A percentile compares a stretch with the other conserved stretches of the same genome.
Evolutionary conservation across 30 jellyfish, hydroid and myxozoan species (phyloP).

Genomic region (Rhopilema esculentum): DNA sequence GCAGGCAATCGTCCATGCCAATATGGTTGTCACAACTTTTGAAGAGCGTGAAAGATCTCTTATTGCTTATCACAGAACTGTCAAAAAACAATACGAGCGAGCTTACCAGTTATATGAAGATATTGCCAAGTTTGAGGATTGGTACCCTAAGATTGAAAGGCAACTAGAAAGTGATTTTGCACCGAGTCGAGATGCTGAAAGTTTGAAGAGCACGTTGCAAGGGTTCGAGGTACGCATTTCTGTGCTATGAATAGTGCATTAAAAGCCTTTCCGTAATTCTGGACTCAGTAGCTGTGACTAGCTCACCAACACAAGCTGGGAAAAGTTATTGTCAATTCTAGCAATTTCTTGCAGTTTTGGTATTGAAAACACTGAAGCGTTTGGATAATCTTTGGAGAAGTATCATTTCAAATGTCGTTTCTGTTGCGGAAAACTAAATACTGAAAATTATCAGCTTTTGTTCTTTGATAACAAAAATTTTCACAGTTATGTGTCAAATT

Average conservation of each 20-base stretch:
- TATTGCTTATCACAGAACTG: slow-evolving; percentile 29
- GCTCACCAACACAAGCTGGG: no score
- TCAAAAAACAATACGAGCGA: slow-evolving; percentile 48
- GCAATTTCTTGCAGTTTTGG: no score
- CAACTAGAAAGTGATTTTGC: slow-evolving; percentile 50
- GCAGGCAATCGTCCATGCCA: slow-evolving; percentile 77
- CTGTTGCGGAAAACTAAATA: no score
- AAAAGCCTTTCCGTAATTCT: no score
- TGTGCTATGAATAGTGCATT: not conserved
- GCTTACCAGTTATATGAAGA: slow-evolving; percentile 70
- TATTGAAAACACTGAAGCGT: no score
- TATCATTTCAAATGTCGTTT: no score
- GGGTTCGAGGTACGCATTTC: slow-evolving; percentile 59
- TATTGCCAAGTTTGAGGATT: slow-evolving; percentile 59
- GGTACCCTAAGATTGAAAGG: slow-evolving; percentile 80
- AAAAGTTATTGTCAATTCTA: no score
- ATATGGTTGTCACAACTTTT: slow-evolving; percentile 49
- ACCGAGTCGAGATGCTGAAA: slow-evolving; percentile 40
- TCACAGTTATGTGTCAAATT: no score
- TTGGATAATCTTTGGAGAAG: no score
- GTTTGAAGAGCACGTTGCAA: slow-evolving; percentile 56
- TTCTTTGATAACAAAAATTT: no score
- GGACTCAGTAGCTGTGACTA: no score
- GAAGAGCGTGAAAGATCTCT: slow-evolving; percentile 62
- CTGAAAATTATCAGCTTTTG: no score